A percentile compares a stretch with the other conserved stretches of the same genome.
Conservation (phyloP, 53 echinoderm and acorn worm species). For the Apostichopus leukothele region DNA sequence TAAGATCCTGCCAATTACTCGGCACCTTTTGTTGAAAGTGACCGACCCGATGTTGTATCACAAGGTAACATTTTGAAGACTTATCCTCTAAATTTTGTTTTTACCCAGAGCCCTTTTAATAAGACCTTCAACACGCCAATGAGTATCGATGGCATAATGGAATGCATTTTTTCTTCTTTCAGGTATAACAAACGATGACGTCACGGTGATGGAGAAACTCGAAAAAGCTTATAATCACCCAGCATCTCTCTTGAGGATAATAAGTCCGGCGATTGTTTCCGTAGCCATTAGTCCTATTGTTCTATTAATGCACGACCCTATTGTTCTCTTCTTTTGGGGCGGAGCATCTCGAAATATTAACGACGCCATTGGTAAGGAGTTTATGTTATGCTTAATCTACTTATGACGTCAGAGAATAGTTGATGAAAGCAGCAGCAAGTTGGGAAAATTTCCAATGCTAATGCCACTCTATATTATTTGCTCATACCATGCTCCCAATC, state of each 20-base stretch:
- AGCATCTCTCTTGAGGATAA: constrained; percentile 48
- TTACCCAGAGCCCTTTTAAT: neutral
- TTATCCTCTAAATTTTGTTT: neutral
- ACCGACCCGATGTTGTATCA: neutral
- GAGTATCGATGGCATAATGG: neutral
- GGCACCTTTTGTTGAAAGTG: neutral
- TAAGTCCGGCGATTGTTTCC: constrained; percentile 55
- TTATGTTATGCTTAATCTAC: no score
- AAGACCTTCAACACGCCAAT: neutral
- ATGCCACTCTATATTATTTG: no score
- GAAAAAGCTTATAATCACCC: constrained; percentile 52
- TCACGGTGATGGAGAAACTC: constrained; percentile 43
- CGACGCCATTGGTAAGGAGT: constrained; percentile 50
- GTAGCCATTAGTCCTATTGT: constrained; percentile 52
- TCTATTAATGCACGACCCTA: constrained; percentile 34
- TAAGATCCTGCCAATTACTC: neutral
- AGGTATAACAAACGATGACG: constrained; percentile 39
- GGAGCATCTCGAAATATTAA: constrained; percentile 53
- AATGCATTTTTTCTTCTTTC: neutral
- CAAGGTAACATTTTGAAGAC: neutral
- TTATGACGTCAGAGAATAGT: no score
- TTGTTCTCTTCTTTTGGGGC: constrained; percentile 49
- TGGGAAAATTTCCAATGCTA: no score
- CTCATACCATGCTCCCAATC: no score
- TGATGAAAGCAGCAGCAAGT: no score